phyloP scores from a whole-genome alignment of 2,888 invertebrate genomes.

The Elysia crispata region DNA sequence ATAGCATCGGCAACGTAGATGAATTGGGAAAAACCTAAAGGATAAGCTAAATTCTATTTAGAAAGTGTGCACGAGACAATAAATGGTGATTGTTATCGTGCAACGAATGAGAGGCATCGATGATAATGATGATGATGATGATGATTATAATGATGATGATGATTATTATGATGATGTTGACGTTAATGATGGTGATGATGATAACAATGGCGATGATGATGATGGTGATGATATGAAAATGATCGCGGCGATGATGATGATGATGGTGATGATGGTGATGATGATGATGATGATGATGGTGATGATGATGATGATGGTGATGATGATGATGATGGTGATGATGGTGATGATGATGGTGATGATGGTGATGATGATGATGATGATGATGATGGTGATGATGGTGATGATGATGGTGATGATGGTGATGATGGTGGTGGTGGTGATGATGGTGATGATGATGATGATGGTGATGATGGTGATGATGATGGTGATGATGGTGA shows the following conservation, averaged over 20 bases:
- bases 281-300: conserved; percentile 24
- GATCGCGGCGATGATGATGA: conserved; percentile 7
- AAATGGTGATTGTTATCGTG: too few species aligned
- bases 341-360: conserved; percentile 28
- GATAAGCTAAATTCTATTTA: too few species aligned
- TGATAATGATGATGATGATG: not conserved
- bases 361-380: conserved; percentile 33
- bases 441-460: too few species aligned
- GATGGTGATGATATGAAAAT: conserved; percentile 24
- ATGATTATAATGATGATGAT: too few species aligned
- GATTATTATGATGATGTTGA: too few species aligned
- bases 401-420: conserved; percentile 33
- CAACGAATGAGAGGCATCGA: not conserved
- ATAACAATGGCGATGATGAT: conserved; percentile 10
- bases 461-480: too few species aligned
- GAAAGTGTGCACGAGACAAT: too few species aligned
- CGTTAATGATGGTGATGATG: not conserved
- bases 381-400: conserved; percentile 29
- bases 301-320: conserved; percentile 26
- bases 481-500: too few species aligned
- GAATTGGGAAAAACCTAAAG: too few species aligned
- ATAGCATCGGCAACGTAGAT: too few species aligned
- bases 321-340: conserved; percentile 6
- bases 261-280: conserved; percentile 22
- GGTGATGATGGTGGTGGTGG: not conserved